Evolutionary conservation across 2,888 invertebrate species (phyloP).

Genomic region (Ectemnius cavifrons): DNA sequence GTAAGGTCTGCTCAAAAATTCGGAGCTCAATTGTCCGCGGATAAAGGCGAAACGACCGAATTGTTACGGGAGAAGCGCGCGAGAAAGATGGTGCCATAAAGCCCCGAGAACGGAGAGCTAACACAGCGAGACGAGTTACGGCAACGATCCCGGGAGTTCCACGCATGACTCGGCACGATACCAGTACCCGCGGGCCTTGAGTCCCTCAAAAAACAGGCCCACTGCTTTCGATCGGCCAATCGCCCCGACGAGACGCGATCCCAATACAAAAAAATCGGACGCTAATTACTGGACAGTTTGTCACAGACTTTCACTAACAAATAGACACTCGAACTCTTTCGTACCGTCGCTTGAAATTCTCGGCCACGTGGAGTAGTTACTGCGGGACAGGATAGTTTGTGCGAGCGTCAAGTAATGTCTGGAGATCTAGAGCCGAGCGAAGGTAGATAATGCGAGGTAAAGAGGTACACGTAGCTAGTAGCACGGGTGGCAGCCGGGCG

Average conservation of each 20-base stretch:
- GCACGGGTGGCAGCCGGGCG: conserved; percentile 10
- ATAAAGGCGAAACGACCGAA: conserved; percentile 50
- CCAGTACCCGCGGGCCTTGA: conserved; percentile 58
- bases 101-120: conserved; percentile 48
- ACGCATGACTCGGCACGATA: conserved; percentile 63
- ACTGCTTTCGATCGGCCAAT: conserved; percentile 50
- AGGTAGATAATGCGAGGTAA: conserved; percentile 51
- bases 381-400: no score
- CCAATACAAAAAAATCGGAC: conserved; percentile 43
- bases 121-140: conserved; percentile 63
- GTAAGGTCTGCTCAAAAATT: conserved; percentile 25
- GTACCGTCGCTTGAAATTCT: no score
- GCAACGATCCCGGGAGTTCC: conserved; percentile 61
- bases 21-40: conserved; percentile 39
- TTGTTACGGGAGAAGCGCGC: conserved; percentile 48
- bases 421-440: neutral
- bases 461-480: conserved; percentile 68
- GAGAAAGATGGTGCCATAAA: conserved; percentile 60
- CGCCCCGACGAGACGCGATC: conserved; percentile 28
- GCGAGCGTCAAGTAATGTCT: no score
- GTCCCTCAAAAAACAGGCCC: conserved; percentile 44
- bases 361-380: no score
- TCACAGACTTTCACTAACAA: no score
- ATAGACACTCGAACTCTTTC: no score
- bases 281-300: conserved; percentile 51